Evolutionary conservation across 2,113 vertebrate species (phyloP).

Genomic region (Connochaetes taurinus): DNA sequence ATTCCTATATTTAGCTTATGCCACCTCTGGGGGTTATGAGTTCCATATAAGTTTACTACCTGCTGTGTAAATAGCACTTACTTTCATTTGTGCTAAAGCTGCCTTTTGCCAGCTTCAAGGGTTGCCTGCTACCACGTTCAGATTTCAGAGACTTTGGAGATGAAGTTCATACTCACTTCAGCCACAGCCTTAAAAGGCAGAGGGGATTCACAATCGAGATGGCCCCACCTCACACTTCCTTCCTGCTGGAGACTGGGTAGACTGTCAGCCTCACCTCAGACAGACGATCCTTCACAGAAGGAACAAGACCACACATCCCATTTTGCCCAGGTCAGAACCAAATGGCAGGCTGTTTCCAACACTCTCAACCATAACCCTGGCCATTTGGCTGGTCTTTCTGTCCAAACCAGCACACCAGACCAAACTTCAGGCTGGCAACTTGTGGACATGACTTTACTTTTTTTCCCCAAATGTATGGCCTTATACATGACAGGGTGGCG

Average conservation of each 20-base stretch:
- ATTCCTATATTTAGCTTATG: background rate
- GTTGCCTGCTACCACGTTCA: background rate
- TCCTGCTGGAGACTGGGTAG: background rate
- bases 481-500: background rate
- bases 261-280: background rate
- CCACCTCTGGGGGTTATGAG: background rate
- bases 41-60: background rate
- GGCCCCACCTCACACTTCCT: background rate
- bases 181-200: background rate
- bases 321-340: background rate
- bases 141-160: background rate
- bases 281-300: background rate
- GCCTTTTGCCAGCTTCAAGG: background rate
- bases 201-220: background rate
- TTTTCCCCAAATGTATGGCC: background rate
- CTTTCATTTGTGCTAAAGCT: background rate
- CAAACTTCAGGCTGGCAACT: background rate
- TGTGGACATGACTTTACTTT: background rate
- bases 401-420: background rate
- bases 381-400: background rate
- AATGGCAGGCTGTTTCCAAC: background rate
- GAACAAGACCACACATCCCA: background rate
- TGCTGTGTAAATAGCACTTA: constrained; percentile 31
- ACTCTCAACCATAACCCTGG: background rate
- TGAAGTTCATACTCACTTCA: background rate